Percentiles rank a stretch among this genome's conserved stretches.
These are phyloP conservation scores for Tipula confusa DNA, from an alignment of 2,888 invertebrate species.

Conservation along the genomic window DNA sequence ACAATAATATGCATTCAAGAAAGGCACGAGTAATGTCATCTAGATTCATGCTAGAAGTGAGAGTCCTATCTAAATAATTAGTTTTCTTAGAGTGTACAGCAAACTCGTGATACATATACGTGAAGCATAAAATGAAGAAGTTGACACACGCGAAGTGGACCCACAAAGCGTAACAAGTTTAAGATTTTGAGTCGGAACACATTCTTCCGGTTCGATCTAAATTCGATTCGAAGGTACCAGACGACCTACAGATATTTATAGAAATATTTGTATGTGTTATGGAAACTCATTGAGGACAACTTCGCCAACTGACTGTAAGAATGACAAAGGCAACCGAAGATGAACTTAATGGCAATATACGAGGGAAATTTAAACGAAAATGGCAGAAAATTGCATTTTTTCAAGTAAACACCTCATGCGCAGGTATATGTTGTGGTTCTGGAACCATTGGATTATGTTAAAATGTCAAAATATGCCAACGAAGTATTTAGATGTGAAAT, in stretches of 20 bases:
- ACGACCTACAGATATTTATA: constrained; percentile 62
- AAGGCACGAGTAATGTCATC: too few species aligned
- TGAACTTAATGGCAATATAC: constrained; percentile 79
- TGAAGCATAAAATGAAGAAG: constrained; percentile 60
- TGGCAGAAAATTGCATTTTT: constrained; percentile 77
- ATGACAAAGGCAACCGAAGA: constrained; percentile 59
- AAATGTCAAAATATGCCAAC: constrained; percentile 75
- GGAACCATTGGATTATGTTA: constrained; percentile 88
- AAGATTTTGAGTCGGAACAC: constrained; percentile 86
- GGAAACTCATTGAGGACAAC: constrained; percentile 78
- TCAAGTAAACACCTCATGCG: constrained; percentile 66
- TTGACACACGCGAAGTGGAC: constrained; percentile 49
- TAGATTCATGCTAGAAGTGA: too few species aligned
- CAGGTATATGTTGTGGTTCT: constrained; percentile 96
- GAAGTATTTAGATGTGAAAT: constrained; percentile 89
- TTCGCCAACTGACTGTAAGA: constrained; percentile 80
- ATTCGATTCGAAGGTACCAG: constrained; percentile 77
- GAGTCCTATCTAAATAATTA: too few species aligned
- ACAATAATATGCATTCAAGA: too few species aligned
- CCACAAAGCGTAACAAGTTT: constrained; percentile 54
- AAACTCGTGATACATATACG: constrained; percentile 86
- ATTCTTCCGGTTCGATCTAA: constrained; percentile 75
- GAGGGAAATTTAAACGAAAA: constrained; percentile 60
- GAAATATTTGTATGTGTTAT: constrained; percentile 70
- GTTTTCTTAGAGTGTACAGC: constrained; percentile 60